A percentile compares a stretch with the other conserved stretches of the same genome.
Conservation (phyloP, 2,113 vertebrate genomes). For the Stegastes partitus region DNA sequence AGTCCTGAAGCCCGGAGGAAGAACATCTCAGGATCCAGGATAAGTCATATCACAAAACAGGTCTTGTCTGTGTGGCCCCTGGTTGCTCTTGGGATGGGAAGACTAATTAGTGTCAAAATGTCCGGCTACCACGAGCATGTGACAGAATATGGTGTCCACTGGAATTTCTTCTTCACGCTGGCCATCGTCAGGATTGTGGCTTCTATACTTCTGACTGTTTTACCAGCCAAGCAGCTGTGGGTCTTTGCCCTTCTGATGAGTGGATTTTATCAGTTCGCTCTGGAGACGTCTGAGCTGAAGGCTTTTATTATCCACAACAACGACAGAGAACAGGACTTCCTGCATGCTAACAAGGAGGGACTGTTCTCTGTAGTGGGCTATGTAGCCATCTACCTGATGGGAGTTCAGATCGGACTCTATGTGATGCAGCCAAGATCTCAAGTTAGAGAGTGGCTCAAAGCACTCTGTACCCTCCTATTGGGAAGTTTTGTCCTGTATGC, state of each 20-base stretch:
- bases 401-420: conserved; percentile 91
- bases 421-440: conserved; percentile 82
- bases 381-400: conserved; percentile 91
- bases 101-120: conserved; percentile 89
- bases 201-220: conserved; percentile 86
- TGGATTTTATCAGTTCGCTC: conserved; percentile 86
- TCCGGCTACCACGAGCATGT: conserved; percentile 92
- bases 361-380: conserved; percentile 91
- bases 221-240: conserved; percentile 86
- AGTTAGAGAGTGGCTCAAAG: conserved; percentile 85
- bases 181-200: conserved; percentile 88
- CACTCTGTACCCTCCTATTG: conserved; percentile 72
- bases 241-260: conserved; percentile 83
- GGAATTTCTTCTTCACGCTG: conserved; percentile 99
- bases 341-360: conserved; percentile 95
- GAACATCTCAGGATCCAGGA: conserved; percentile 59
- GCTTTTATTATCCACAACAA: conserved; percentile 87
- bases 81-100: conserved; percentile 87
- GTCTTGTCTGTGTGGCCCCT: conserved; percentile 90
- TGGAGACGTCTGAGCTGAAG: conserved; percentile 89
- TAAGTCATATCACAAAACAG: conserved; percentile 83
- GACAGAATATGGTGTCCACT: conserved; percentile 95
- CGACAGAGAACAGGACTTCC: conserved; percentile 86
- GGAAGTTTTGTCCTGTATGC: conserved; percentile 75
- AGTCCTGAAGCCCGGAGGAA: conserved; percentile 90